A percentile compares a stretch with the other conserved stretches of the same genome.
Evolutionary conservation across 2,113 vertebrate species (phyloP).

Genomic region (Typhlomys cinereus): DNA sequence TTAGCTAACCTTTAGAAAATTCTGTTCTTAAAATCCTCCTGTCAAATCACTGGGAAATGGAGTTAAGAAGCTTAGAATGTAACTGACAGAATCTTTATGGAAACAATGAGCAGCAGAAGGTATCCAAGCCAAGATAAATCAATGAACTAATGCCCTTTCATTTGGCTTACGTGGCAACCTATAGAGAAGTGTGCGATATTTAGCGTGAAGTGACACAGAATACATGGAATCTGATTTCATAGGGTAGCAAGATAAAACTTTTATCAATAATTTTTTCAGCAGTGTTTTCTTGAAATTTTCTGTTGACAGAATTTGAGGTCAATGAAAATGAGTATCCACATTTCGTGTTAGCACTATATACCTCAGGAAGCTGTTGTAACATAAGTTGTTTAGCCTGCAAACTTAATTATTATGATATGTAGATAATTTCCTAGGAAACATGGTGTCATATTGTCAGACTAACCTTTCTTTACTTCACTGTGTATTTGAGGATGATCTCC

Average conservation of each 20-base stretch:
- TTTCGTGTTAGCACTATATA: too few species aligned
- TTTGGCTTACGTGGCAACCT: conserved; percentile 24
- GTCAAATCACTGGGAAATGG: conserved; percentile 34
- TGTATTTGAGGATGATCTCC: too few species aligned
- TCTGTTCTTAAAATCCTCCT: conserved; percentile 74
- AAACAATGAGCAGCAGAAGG: conserved; percentile 51
- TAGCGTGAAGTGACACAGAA: not conserved
- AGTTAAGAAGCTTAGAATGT: conserved; percentile 64
- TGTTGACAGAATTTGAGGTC: too few species aligned
- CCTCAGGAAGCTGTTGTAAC: too few species aligned
- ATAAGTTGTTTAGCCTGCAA: too few species aligned
- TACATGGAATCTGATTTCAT: not conserved
- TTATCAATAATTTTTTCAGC: not conserved
- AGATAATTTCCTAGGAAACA: too few species aligned
- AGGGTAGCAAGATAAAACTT: not conserved
- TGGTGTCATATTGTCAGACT: too few species aligned
- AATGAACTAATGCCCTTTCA: conserved; percentile 17
- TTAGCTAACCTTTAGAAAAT: conserved; percentile 79
- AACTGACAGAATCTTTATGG: not conserved
- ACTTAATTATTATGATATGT: too few species aligned
- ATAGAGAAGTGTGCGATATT: not conserved
- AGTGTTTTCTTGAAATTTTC: not conserved
- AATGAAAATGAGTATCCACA: not conserved
- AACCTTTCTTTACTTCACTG: too few species aligned
- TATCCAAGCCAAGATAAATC: conserved; percentile 55